A percentile compares a stretch with the other conserved stretches of the same genome.
Evolutionary conservation across 2,113 vertebrate species (phyloP).

Genomic region (Heloderma charlesbogerti): DNA sequence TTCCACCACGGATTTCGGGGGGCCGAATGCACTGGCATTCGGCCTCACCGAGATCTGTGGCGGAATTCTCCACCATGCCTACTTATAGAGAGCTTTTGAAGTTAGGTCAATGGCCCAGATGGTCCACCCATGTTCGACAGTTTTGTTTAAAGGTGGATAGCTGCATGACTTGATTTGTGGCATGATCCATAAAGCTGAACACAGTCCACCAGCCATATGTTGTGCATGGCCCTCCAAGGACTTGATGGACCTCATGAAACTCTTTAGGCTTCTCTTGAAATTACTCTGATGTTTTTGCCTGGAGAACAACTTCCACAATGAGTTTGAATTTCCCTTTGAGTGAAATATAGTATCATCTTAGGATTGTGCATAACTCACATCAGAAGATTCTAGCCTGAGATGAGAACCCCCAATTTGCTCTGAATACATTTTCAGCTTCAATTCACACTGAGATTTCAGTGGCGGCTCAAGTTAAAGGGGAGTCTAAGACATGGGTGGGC

Average conservation of each 20-base stretch:
- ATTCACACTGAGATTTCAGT: background rate
- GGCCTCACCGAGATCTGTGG: too few species aligned
- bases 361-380: background rate
- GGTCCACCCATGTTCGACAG: too few species aligned
- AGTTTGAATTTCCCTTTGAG: background rate
- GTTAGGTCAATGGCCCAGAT: background rate
- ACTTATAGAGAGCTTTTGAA: background rate
- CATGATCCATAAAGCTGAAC: background rate
- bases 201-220: background rate
- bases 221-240: too few species aligned
- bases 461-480: too few species aligned
- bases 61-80: too few species aligned
- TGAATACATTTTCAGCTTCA: background rate
- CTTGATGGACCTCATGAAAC: background rate
- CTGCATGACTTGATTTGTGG: background rate
- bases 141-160: too few species aligned
- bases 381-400: background rate
- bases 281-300: background rate
- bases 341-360: background rate
- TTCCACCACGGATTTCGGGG: too few species aligned
- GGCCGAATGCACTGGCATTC: too few species aligned
- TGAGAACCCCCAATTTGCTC: background rate
- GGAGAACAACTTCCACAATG: background rate
- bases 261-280: background rate
- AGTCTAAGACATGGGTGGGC: too few species aligned